A percentile compares a stretch with the other conserved stretches of the same genome.
Evolutionary conservation across 2,888 invertebrate genomes (phyloP).

Genomic region (Noctua comes): DNA sequence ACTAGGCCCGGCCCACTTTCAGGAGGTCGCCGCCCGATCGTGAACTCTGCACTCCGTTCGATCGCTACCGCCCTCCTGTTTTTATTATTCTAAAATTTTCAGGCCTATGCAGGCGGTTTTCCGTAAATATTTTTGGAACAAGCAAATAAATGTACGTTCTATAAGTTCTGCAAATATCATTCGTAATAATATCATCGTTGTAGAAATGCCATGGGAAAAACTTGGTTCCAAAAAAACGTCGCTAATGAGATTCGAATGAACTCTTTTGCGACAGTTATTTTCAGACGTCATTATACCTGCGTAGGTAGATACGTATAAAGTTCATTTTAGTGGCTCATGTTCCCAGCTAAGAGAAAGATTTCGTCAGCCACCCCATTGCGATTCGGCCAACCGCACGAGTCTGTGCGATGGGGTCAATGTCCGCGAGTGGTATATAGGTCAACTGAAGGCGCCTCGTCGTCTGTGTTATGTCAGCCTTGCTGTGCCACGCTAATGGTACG

Average conservation of each 20-base stretch:
- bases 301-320: constrained; percentile 16
- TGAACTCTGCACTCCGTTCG: constrained; percentile 84
- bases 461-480: constrained; percentile 84
- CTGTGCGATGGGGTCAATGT: constrained; percentile 84
- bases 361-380: constrained; percentile 75
- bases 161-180: not conserved
- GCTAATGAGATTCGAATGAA: constrained; percentile 50
- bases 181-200: constrained; percentile 7
- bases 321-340: constrained; percentile 44
- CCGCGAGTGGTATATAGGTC: constrained; percentile 87
- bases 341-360: constrained; percentile 67
- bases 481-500: constrained; percentile 69
- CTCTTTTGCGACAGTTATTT: constrained; percentile 37
- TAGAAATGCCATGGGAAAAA: constrained; percentile 6
- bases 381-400: constrained; percentile 76
- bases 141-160: not conserved
- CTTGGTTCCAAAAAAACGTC: constrained; percentile 10
- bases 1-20: constrained; percentile 84
- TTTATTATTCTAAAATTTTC: constrained; percentile 61
- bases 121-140: constrained; percentile 8
- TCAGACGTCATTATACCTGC: constrained; percentile 22
- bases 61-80: constrained; percentile 72
- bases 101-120: constrained; percentile 19
- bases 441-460: constrained; percentile 86
- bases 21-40: constrained; percentile 87